phyloP scores from a whole-genome alignment of 2,888 invertebrate species.

The Agapetus fuscipes region DNA sequence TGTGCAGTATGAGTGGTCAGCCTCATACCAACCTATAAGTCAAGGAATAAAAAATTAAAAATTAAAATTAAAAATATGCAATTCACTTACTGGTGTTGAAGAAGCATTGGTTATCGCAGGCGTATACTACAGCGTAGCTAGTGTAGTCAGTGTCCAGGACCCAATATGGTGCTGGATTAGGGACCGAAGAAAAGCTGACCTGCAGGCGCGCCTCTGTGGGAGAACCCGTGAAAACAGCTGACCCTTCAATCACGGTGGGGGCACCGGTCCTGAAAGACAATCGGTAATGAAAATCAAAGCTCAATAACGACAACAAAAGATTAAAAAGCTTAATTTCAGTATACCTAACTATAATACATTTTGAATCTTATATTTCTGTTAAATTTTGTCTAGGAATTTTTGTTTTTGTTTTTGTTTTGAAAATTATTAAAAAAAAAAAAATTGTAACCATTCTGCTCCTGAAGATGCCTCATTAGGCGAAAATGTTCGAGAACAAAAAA shows the following conservation, averaged over 20 bases:
- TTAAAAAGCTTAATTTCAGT: no score
- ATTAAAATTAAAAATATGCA: no score
- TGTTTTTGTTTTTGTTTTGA: neutral
- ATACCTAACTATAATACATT: no score
- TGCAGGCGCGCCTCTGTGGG: conserved; percentile 48
- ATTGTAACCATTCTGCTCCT: no score
- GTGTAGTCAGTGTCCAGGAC: conserved; percentile 68
- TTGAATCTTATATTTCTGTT: no score
- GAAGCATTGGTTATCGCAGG: conserved; percentile 42
- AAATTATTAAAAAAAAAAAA: neutral
- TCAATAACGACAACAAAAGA: no score
- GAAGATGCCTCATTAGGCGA: no score
- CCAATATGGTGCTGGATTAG: conserved; percentile 42
- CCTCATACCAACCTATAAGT: no score
- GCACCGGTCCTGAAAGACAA: conserved; percentile 49
- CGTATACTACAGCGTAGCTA: conserved; percentile 62
- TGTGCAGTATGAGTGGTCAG: no score
- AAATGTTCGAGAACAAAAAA: no score
- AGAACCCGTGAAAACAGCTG: conserved; percentile 41
- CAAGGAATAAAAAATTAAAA: no score
- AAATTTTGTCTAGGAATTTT: neutral
- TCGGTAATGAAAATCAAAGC: no score
- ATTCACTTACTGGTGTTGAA: conserved; percentile 47
- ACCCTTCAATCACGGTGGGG: conserved; percentile 46
- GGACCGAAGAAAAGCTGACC: conserved; percentile 53